These are phyloP conservation scores for Ardeotis arabs DNA, from an alignment of 2,113 vertebrate species.

Conservation along the genomic window DNA sequence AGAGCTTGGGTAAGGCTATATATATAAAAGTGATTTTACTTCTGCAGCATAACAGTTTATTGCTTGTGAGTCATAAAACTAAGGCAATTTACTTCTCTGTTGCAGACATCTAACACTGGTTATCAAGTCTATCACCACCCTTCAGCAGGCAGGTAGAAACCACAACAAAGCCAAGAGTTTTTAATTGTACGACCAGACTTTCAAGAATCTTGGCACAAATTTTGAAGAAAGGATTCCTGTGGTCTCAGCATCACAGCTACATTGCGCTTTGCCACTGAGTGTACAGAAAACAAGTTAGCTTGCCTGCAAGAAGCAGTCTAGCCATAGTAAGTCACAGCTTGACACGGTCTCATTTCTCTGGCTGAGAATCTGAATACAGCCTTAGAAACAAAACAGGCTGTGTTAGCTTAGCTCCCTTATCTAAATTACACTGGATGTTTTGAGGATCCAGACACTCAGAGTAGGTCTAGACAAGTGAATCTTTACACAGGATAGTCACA, in stretches of 20 bases:
- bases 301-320: background rate
- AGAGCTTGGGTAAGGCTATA: background rate
- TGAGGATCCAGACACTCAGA: background rate
- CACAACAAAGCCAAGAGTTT: background rate
- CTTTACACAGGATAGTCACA: background rate
- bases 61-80: background rate
- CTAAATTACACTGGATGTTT: background rate
- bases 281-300: background rate
- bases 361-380: background rate
- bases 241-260: background rate
- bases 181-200: accelerated
- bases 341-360: background rate
- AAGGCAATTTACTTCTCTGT: background rate
- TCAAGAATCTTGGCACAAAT: background rate
- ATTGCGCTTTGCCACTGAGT: background rate
- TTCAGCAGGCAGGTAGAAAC: background rate
- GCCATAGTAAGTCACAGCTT: background rate
- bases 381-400: background rate
- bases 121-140: background rate
- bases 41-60: background rate
- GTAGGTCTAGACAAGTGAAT: background rate
- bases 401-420: background rate
- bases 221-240: background rate
- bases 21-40: background rate
- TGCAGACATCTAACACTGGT: background rate